Percentiles rank a stretch among this genome's conserved stretches.
Evolutionary conservation across 1,140 invertebrate species (phyloP).

Genomic region (Drosophila arawakana): DNA sequence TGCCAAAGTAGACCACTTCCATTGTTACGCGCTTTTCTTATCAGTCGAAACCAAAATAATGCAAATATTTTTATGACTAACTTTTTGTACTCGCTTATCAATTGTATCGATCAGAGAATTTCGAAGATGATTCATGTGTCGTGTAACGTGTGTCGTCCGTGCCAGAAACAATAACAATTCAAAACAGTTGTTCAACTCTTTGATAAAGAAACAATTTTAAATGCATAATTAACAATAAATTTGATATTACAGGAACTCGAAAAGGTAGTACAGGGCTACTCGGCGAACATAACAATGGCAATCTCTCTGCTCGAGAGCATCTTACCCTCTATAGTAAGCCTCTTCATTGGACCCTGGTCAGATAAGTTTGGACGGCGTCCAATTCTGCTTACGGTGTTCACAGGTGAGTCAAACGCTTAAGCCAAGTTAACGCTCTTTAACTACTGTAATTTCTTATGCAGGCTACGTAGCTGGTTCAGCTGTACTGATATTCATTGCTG

Average conservation of each 20-base stretch:
- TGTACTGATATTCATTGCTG: conserved; percentile 61
- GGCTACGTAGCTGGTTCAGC: conserved; percentile 64
- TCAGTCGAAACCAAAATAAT: conserved; percentile 33
- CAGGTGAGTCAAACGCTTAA: conserved; percentile 83
- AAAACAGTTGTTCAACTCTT: conserved; percentile 27
- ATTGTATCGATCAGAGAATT: conserved; percentile 20
- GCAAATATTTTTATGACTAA: conserved; percentile 38
- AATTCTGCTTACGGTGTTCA: conserved; percentile 86
- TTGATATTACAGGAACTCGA: conserved; percentile 84
- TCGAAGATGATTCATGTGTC: conserved; percentile 25
- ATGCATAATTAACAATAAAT: background rate
- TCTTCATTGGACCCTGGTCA: conserved; percentile 90
- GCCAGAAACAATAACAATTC: background rate
- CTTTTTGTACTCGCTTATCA: conserved; percentile 7
- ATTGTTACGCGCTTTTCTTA: conserved; percentile 24
- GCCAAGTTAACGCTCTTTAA: background rate
- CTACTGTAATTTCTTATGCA: conserved; percentile 11
- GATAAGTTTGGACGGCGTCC: conserved; percentile 89
- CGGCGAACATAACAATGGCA: conserved; percentile 86
- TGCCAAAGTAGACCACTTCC: conserved; percentile 10
- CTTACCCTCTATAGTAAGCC: conserved; percentile 87
- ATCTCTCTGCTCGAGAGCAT: conserved; percentile 87
- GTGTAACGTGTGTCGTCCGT: background rate
- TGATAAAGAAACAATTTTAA: background rate
- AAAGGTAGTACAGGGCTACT: conserved; percentile 87